Percentiles rank a stretch among this genome's conserved stretches.
These are phyloP conservation scores for Fistularia tabacaria DNA, from an alignment of 2,797 vertebrate species.

Conservation along the genomic window DNA sequence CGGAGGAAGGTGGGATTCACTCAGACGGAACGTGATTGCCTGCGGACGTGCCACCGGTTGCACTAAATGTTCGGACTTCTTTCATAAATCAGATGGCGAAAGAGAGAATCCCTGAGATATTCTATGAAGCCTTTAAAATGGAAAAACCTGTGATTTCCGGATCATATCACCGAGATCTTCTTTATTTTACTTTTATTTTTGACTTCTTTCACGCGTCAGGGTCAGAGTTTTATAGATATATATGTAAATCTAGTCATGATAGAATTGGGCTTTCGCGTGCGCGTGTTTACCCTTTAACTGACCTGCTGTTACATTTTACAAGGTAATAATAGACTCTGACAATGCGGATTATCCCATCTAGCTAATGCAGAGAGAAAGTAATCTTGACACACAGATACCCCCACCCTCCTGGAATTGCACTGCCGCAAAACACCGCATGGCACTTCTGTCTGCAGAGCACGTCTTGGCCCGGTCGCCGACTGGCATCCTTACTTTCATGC, in stretches of 20 bases:
- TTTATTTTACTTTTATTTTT: no score
- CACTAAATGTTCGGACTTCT: background rate
- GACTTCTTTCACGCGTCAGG: no score
- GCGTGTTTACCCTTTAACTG: conserved; percentile 2
- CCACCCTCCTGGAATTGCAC: conserved; percentile 38
- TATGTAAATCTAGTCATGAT: conserved; percentile 33
- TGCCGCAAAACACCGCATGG: conserved; percentile 48
- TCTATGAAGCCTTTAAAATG: no score
- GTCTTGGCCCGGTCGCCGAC: conserved; percentile 46
- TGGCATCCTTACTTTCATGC: conserved; percentile 68
- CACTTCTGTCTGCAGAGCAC: conserved; percentile 67
- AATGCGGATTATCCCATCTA: conserved; percentile 64
- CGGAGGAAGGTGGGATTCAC: conserved; percentile 2
- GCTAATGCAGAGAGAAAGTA: conserved; percentile 56
- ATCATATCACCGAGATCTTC: no score
- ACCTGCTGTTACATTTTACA: conserved; percentile 51
- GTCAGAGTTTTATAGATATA: no score
- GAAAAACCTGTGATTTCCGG: no score
- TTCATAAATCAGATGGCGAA: no score
- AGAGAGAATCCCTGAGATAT: no score
- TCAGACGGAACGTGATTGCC: conserved; percentile 1
- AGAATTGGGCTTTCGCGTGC: conserved; percentile 27
- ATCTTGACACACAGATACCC: conserved; percentile 52
- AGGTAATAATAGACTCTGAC: conserved; percentile 60
- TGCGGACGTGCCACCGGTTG: conserved; percentile 7